Base-by-base conservation (phyloP, 2,888 invertebrate genomes). In the Cloeon dipterum region DNA sequence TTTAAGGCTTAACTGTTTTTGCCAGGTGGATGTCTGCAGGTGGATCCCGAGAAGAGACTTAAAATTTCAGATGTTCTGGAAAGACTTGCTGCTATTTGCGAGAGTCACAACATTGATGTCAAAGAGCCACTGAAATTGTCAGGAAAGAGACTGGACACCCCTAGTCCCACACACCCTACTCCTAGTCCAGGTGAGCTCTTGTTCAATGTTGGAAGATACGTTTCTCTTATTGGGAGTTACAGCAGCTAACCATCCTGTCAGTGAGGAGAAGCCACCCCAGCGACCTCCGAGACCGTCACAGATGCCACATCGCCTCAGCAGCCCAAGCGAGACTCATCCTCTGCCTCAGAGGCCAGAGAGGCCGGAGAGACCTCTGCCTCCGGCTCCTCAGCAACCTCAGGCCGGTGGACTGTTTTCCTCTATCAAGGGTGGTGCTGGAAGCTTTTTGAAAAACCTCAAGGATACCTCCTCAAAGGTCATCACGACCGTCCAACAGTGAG, bases 381-480 rank as follows among this genome's bases (percentile, higher is more conserved):
- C 39, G 41, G 23, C 45, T 4, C 43, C 20, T 43, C 43, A 19
- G 33, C 42, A 42, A 0, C 37, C 17, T 26, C 11, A 34, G 2
- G 29, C 20, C n/a, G 63, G 70, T 11, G 77, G 82, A 19, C 55
- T 85, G 18, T 79, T 85, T 58, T 78, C 83, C 3, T 85, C 88
- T 0, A 63, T 94, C 21, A 78, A 74, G 53, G 91, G 91, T 18
- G 89, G 91, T 35, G 91, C 93, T 17, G 88, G 91, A 3, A 88
- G 75, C 50, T 74, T 93, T 48, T 63, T 94, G 41, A 89, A 88
- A 51, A 93, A 91, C 52, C 61, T 96, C 20, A 91, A 89, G 55
- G 94, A 94, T 51, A 93, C 91, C 0, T 89, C 93, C 16, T 78
- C 77, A 25, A 93, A 91, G 64, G 89, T 96, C 29, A 91, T 94